Percentiles rank a stretch among this genome's conserved stretches.
Evolutionary conservation across 2,888 invertebrate species (phyloP).

Genomic region (Hydrotaea diabolus): DNA sequence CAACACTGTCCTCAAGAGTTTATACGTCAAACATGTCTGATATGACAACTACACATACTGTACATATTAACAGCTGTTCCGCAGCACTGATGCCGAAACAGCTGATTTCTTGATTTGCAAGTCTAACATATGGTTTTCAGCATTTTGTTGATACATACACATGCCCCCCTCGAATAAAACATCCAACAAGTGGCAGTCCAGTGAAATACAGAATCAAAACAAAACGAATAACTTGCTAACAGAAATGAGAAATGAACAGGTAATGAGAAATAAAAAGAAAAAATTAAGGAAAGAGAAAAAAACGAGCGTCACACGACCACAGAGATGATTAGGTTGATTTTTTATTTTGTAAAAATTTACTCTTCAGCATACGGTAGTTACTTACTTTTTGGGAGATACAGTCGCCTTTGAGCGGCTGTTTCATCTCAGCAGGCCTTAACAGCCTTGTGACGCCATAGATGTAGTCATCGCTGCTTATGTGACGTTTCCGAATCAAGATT

Average conservation of each 20-base stretch:
- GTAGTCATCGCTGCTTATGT: neutral
- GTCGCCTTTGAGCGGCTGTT: neutral
- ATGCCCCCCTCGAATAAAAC: neutral
- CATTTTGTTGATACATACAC: neutral
- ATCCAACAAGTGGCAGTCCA: conserved; percentile 45
- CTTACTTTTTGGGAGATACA: neutral
- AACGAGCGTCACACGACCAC: neutral
- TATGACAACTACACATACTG: neutral
- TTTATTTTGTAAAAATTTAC: neutral
- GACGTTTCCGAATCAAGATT: neutral
- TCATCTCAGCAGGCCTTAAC: neutral
- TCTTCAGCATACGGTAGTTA: too few relatives aligned
- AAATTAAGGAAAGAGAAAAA: neutral
- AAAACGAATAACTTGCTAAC: conserved; percentile 37
- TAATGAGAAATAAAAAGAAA: conserved; percentile 45
- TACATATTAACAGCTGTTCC: conserved; percentile 5
- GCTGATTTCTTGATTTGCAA: conserved; percentile 46
- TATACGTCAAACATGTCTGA: conserved; percentile 35
- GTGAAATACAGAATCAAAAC: conserved; percentile 44
- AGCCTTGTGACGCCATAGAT: conserved; percentile 22
- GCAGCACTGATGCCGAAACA: conserved; percentile 40
- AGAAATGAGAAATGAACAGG: neutral
- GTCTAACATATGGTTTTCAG: conserved; percentile 1
- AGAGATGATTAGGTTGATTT: conserved; percentile 4
- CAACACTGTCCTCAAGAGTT: conserved; percentile 21